Conservation (phyloP, 2,888 invertebrate genomes). For the Phalangium opilio region DNA sequence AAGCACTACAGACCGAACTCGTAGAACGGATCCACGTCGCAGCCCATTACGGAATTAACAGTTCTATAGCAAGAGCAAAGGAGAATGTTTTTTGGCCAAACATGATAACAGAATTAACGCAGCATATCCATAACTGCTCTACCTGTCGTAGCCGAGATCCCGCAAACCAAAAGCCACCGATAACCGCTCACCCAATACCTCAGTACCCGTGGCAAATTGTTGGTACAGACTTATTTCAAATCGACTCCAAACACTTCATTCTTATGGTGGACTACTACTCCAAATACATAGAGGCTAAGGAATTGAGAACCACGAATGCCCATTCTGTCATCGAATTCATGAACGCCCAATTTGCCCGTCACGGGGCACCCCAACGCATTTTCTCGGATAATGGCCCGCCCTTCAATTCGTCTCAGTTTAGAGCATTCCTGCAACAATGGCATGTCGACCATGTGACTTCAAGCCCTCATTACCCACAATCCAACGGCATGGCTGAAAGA, state of each 20-base stretch:
- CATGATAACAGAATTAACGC: background rate
- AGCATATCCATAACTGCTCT: background rate
- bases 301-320: background rate
- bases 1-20: conserved; percentile 1
- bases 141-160: conserved; percentile 2
- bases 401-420: conserved; percentile 1
- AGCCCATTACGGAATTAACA: conserved; percentile 3
- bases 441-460: conserved; percentile 1
- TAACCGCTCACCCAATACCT: background rate
- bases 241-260: background rate
- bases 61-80: conserved; percentile 3
- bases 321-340: conserved; percentile 3
- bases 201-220: conserved; percentile 4
- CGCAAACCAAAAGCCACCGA: conserved; percentile 1
- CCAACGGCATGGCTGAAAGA: conserved; percentile 3
- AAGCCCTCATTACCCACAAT: conserved; percentile 1
- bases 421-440: background rate
- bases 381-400: conserved; percentile 3
- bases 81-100: conserved; percentile 5
- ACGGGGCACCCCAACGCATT: conserved; percentile 1
- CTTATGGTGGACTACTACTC: conserved; percentile 6
- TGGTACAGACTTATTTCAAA: conserved; percentile 3
- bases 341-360: conserved; percentile 3
- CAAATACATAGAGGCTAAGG: conserved; percentile 4
- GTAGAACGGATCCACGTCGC: background rate